Conservation (phyloP, 2,797 vertebrate genomes). For the Gastrophryne carolinensis region DNA sequence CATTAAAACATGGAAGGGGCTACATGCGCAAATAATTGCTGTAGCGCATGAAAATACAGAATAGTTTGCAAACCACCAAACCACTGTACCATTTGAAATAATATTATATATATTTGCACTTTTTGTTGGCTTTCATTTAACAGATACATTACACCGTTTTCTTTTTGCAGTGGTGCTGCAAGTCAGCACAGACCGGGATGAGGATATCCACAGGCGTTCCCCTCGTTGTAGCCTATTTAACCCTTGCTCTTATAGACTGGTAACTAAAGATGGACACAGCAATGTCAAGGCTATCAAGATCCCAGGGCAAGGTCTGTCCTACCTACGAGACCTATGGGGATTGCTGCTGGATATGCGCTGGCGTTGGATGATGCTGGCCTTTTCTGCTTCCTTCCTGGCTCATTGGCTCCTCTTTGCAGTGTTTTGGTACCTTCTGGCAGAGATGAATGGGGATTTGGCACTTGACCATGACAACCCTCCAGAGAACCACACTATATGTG, state of each 20-base stretch:
- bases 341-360: constrained; percentile 90
- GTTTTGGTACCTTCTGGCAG: constrained; percentile 93
- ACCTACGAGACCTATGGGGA: constrained; percentile 89
- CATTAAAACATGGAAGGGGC: too few relatives aligned
- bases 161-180: constrained; percentile 59
- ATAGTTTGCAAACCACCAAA: too few relatives aligned
- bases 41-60: too few relatives aligned
- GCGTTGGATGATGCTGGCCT: constrained; percentile 95
- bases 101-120: too few relatives aligned
- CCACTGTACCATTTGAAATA: too few relatives aligned
- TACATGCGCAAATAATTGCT: too few relatives aligned
- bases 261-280: constrained; percentile 93
- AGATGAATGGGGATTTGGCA: constrained; percentile 90
- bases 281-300: constrained; percentile 68
- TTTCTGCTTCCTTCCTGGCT: constrained; percentile 86
- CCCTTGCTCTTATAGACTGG: constrained; percentile 75
- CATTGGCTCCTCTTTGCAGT: constrained; percentile 96
- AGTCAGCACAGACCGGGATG: constrained; percentile 61
- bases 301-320: constrained; percentile 73
- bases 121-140: not conserved
- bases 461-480: constrained; percentile 86
- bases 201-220: constrained; percentile 72
- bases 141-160: not conserved
- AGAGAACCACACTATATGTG: constrained; percentile 90
- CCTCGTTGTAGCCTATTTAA: constrained; percentile 76